Percentiles rank a stretch among this genome's conserved stretches.
Evolutionary conservation across 2,797 vertebrate species (phyloP).

Genomic region (Hydrolagus colliei): DNA sequence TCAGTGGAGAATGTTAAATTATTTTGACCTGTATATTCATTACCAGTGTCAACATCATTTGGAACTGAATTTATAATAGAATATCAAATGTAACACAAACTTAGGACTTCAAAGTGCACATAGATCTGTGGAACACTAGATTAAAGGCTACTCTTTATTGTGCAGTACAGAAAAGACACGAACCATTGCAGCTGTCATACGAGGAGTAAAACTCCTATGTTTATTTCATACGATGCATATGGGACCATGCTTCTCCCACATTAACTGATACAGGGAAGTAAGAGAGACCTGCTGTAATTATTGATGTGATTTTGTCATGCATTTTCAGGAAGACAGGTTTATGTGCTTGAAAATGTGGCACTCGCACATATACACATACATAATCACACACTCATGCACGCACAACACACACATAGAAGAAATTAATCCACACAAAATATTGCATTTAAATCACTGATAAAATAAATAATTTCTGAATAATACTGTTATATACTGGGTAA

Average conservation of each 20-base stretch:
- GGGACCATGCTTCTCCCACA: background rate
- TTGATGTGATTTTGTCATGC: background rate
- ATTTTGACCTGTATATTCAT: slow-evolving; percentile 32
- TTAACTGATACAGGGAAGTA: background rate
- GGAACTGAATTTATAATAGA: slow-evolving; percentile 30
- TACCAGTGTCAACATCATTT: slow-evolving; percentile 31
- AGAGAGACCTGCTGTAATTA: background rate
- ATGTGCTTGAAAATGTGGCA: too few species aligned
- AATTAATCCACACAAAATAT: too few species aligned
- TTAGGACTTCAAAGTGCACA: slow-evolving; percentile 26
- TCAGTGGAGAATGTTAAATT: slow-evolving; percentile 32
- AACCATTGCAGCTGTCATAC: background rate
- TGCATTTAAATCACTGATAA: too few species aligned
- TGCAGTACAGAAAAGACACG: background rate
- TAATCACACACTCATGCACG: too few species aligned
- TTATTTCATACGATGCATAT: background rate
- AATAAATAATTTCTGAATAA: too few species aligned
- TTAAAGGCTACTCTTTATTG: slow-evolving; percentile 16
- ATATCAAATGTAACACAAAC: slow-evolving; percentile 32
- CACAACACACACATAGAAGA: too few species aligned
- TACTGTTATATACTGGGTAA: too few species aligned
- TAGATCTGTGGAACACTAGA: slow-evolving; percentile 16
- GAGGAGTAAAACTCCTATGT: background rate
- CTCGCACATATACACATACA: too few species aligned
- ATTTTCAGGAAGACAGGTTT: background rate